Conservation (phyloP, 2,888 invertebrate genomes). For the Athalia cordata region DNA sequence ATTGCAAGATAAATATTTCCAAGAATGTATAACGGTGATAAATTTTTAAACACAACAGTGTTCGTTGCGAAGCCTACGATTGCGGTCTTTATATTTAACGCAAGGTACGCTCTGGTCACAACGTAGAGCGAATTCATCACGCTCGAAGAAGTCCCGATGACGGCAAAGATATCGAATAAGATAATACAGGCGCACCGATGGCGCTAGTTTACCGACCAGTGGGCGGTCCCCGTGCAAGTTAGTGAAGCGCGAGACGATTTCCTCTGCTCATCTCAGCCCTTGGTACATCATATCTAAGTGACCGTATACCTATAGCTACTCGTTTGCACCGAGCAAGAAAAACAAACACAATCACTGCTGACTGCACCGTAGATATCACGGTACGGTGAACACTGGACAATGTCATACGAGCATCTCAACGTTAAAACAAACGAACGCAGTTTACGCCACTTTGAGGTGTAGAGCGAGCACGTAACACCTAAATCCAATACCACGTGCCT, state of each 20-base stretch:
- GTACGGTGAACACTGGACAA: too few species aligned
- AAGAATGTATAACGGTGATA: too few species aligned
- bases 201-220: neutral
- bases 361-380: too few species aligned
- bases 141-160: neutral
- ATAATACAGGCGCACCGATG: constrained; percentile 11
- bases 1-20: too few species aligned
- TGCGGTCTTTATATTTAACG: neutral
- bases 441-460: too few species aligned
- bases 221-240: constrained; percentile 49
- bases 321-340: too few species aligned
- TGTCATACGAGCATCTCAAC: too few species aligned
- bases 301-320: too few species aligned
- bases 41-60: neutral
- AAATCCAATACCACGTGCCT: neutral
- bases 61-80: neutral
- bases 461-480: neutral
- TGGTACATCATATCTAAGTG: too few species aligned
- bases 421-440: too few species aligned
- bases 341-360: too few species aligned
- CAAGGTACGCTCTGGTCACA: neutral
- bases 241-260: constrained; percentile 65
- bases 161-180: constrained; percentile 6
- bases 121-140: neutral
- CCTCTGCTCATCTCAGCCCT: neutral